These are phyloP conservation scores for Gorsachius goisagi DNA, from an alignment of 2,113 vertebrate genomes.

Conservation along the genomic window DNA sequence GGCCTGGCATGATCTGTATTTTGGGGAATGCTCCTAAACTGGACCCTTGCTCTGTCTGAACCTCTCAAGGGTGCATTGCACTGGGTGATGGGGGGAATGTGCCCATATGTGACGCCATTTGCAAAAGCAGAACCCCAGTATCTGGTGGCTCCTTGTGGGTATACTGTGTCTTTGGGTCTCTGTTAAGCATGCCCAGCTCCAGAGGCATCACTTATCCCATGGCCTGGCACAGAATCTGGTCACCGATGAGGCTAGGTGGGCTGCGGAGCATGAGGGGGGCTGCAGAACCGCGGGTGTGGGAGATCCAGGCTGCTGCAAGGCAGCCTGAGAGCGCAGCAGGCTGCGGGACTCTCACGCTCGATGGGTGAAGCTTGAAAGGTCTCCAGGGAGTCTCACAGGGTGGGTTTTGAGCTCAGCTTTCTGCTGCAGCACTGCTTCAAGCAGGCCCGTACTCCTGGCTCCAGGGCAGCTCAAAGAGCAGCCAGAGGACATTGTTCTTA, in stretches of 20 bases:
- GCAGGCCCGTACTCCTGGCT: background rate
- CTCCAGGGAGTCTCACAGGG: background rate
- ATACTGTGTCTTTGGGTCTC: background rate
- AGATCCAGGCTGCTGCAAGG: background rate
- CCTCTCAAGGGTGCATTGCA: background rate
- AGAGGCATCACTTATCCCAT: background rate
- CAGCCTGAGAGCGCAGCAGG: background rate
- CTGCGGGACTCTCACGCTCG: background rate
- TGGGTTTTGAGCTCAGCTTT: background rate
- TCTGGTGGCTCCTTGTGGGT: background rate
- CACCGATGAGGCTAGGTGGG: rapidly evolving
- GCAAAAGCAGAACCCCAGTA: background rate
- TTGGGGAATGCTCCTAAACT: background rate
- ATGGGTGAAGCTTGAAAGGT: constrained; percentile 35
- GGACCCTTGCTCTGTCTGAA: background rate
- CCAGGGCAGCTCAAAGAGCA: constrained; percentile 4
- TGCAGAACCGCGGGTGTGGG: background rate
- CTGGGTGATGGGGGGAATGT: background rate
- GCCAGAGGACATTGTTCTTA: constrained; percentile 54
- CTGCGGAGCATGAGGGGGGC: background rate
- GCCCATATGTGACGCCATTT: background rate
- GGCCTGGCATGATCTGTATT: background rate
- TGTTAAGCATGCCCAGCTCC: background rate
- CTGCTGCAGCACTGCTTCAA: background rate
- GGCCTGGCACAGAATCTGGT: background rate